Conservation (phyloP, 1,140 invertebrate species). For the Drosophila seguyi region DNA sequence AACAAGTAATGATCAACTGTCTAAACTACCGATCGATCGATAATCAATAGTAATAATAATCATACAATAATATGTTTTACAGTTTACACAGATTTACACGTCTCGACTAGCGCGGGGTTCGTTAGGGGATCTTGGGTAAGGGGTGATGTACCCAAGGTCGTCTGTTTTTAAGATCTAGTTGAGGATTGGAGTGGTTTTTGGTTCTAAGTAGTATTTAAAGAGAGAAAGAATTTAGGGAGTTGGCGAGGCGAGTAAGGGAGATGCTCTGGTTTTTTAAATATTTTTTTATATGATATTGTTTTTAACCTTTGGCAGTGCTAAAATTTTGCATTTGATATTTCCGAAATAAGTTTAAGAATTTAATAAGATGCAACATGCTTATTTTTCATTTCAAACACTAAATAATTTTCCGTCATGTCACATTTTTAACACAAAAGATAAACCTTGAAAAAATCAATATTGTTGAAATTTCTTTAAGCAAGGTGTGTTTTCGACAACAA, state of each 20-base stretch:
- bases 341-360: conserved; percentile 4
- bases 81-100: conserved; percentile 73
- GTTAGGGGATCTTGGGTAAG: conserved; percentile 30
- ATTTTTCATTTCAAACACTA: background rate
- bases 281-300: conserved; percentile 21
- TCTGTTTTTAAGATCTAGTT: conserved; percentile 44
- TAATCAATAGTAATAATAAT: conserved; percentile 73
- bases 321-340: conserved; percentile 60
- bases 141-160: conserved; percentile 27
- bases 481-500: too few relatives aligned
- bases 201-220: conserved; percentile 15
- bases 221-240: conserved; percentile 4
- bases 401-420: background rate
- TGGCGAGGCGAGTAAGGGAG: conserved; percentile 32
- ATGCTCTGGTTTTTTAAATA: conserved; percentile 44
- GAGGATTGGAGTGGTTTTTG: conserved; percentile 36
- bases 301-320: conserved; percentile 62
- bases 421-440: background rate
- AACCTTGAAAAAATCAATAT: background rate
- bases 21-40: conserved; percentile 65
- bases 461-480: background rate
- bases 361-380: background rate
- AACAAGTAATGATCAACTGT: conserved; percentile 74
- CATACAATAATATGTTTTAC: conserved; percentile 74
- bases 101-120: conserved; percentile 49